These are phyloP conservation scores for Ryuthela nishihirai DNA, from an alignment of 2,888 invertebrate species.

Conservation along the genomic window DNA sequence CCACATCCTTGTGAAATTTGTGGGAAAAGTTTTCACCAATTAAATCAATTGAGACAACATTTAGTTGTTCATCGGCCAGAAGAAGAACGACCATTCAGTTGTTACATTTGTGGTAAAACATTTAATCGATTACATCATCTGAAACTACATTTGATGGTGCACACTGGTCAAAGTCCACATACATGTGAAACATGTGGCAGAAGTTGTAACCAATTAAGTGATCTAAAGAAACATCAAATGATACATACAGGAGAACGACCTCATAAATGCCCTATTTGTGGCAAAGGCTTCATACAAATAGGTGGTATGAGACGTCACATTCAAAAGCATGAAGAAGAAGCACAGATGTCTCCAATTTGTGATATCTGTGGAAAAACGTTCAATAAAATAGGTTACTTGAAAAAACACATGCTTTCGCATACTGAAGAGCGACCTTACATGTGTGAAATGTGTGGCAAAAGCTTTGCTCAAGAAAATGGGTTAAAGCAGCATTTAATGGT, in stretches of 20 bases:
- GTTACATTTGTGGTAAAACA: slow-evolving; percentile 28
- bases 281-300: slow-evolving; percentile 49
- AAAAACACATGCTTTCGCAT: slow-evolving; percentile 50
- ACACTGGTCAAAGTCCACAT: slow-evolving; percentile 29
- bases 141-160: slow-evolving; percentile 29
- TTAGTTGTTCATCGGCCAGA: slow-evolving; percentile 28
- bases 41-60: slow-evolving; percentile 30
- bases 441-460: slow-evolving; percentile 49
- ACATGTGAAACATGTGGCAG: slow-evolving; percentile 50
- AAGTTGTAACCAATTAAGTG: slow-evolving; percentile 52
- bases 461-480: slow-evolving; percentile 47
- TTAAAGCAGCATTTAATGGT: slow-evolving; percentile 16
- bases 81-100: slow-evolving; percentile 29
- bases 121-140: slow-evolving; percentile 34
- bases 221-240: slow-evolving; percentile 51
- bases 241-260: slow-evolving; percentile 51
- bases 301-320: slow-evolving; percentile 30
- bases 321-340: slow-evolving; percentile 23
- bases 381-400: slow-evolving; percentile 47
- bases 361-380: slow-evolving; percentile 25
- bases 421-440: slow-evolving; percentile 46
- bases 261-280: slow-evolving; percentile 49
- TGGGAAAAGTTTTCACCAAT: slow-evolving; percentile 32
- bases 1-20: slow-evolving; percentile 15
- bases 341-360: slow-evolving; percentile 8